Percentiles rank a stretch among this genome's conserved stretches.
These are phyloP conservation scores for Serinus canaria DNA, from an alignment of 2,113 vertebrate species.

Conservation along the genomic window DNA sequence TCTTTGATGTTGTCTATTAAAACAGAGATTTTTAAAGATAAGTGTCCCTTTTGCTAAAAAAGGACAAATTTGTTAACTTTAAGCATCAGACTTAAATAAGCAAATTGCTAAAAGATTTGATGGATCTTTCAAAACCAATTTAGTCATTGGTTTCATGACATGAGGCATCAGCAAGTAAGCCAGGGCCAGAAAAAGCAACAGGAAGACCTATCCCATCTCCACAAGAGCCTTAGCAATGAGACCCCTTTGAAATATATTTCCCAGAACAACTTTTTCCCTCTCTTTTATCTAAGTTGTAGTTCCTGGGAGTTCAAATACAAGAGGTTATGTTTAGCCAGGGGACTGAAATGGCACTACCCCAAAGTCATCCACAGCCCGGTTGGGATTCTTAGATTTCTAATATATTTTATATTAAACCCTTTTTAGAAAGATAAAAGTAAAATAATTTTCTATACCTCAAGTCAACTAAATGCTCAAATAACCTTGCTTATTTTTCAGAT, in stretches of 20 bases:
- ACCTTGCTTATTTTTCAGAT: not conserved
- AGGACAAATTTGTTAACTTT: not conserved
- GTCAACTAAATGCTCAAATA: not conserved
- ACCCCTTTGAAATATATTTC: not conserved
- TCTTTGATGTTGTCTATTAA: not conserved
- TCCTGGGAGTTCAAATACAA: not conserved
- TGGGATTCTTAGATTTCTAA: not conserved
- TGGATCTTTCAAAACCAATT: not conserved
- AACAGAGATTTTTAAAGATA: not conserved
- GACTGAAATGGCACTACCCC: not conserved
- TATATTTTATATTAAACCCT: not conserved
- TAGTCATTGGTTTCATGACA: not conserved
- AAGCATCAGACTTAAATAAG: not conserved
- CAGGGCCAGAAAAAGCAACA: not conserved
- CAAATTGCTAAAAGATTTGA: not conserved
- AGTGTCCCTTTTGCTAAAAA: not conserved
- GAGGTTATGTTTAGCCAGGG: not conserved
- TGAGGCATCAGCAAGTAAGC: not conserved
- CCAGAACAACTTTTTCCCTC: not conserved
- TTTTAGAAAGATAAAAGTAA: not conserved
- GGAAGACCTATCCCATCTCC: not conserved
- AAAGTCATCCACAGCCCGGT: not conserved
- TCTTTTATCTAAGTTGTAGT: not conserved
- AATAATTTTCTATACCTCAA: not conserved
- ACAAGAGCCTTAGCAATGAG: not conserved